These are phyloP conservation scores for Tiaroga cobitis DNA, from an alignment of 2,797 vertebrate genomes.

Conservation along the genomic window DNA sequence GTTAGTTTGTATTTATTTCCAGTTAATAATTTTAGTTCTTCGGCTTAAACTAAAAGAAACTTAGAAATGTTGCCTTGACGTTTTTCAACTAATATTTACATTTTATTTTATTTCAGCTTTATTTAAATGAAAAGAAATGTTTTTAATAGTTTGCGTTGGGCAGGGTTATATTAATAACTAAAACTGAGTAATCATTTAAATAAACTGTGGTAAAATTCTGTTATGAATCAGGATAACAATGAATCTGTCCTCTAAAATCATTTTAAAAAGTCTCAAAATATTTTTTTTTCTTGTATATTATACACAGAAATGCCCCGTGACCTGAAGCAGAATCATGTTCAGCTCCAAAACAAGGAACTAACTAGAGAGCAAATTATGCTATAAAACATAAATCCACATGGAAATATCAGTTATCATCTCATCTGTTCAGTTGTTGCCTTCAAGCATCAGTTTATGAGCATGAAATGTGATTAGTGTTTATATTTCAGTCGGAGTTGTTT, in stretches of 20 bases:
- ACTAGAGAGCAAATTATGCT: background rate
- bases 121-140: no score
- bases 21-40: no score
- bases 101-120: no score
- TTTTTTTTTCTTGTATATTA: background rate
- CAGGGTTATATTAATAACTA: no score
- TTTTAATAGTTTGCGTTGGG: no score
- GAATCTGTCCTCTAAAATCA: background rate
- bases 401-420: background rate
- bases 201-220: background rate
- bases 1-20: no score
- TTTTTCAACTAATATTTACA: no score
- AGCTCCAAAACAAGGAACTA: background rate
- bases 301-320: background rate
- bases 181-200: background rate
- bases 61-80: no score
- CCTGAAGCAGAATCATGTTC: background rate
- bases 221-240: background rate
- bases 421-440: background rate
- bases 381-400: background rate
- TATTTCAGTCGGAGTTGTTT: background rate
- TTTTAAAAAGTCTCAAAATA: background rate
- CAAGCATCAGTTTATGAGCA: background rate
- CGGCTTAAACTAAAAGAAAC: no score
- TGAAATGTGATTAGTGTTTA: slow-evolving; percentile 6